Base-by-base conservation (phyloP, 2,113 vertebrate species). In the Onychostoma macrolepis region DNA sequence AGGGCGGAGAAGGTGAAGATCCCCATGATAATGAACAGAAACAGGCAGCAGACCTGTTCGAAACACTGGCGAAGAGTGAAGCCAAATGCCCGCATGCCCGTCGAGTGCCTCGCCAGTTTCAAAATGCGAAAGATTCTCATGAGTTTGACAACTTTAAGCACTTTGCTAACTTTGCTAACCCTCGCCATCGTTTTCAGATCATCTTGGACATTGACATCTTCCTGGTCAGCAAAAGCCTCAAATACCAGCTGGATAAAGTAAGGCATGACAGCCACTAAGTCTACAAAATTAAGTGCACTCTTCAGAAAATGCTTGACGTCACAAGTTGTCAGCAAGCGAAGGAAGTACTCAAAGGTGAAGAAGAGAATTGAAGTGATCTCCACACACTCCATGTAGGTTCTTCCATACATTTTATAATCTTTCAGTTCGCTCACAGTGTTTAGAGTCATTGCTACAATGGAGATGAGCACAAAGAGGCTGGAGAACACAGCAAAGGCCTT, bases 121-220 rank as follows among this genome's bases (percentile, higher is more conserved):
- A 98, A 92, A 90, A 98, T 97, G 13, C 97, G 96, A 89, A 98
- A 98, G 91, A 98, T 97, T 38, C 97, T 95, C 97, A 97, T 97
- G 81, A 97, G 92, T 82, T 97, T 96, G 83, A 97, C 94, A 3
- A 98, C 93, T 91, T 97, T 98, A 67, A 98, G 96, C 48, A 98
- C 95, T 87, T 98, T 97, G 88, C 96, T 97, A 91, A 98, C 92
- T 90, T 98, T 98, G 84, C 96, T 97, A 80, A 98, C 96, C 5
- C 95, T 94, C 24, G 95, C 92, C 95, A 98, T 93, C 74, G 95
- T 92, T 89, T 97, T 96, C 86, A 97, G 86, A 80, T 98, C 97
- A 71, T 96, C 96, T 2, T 96, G 94, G 69, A 94, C 94, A 0
- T 89, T 90, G 4, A 92, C 0, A 0, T 84, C 91, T 43, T 96